phyloP scores from a whole-genome alignment of 2,888 invertebrate genomes.

The Cerceris ruficornis region DNA sequence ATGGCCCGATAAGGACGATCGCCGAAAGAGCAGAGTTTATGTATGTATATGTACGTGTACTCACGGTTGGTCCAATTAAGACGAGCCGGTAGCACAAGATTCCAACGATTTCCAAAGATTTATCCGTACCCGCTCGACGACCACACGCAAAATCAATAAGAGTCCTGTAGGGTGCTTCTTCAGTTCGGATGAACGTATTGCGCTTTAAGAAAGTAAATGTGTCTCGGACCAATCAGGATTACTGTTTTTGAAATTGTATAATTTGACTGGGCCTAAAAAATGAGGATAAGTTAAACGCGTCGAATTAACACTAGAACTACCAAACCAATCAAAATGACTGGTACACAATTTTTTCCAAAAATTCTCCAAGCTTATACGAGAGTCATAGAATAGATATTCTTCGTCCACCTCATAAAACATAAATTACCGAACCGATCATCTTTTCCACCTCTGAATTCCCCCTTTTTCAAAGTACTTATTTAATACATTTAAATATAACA shows the following conservation, averaged over 20 bases:
- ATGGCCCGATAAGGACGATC: constrained; percentile 73
- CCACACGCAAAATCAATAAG: constrained; percentile 57
- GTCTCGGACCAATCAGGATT: background rate
- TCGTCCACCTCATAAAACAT: no score
- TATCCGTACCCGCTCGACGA: constrained; percentile 41
- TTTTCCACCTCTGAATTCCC: no score
- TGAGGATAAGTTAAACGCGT: no score
- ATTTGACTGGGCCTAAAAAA: no score
- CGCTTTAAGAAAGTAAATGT: constrained; percentile 4
- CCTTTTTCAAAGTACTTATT: no score
- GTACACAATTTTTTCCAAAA: no score
- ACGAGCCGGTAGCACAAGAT: constrained; percentile 62
- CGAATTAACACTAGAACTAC: no score
- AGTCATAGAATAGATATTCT: no score
- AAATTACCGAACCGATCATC: no score
- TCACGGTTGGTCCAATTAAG: constrained; percentile 73
- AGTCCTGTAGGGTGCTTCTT: constrained; percentile 11
- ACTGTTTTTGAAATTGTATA: background rate
- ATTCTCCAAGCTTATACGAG: no score
- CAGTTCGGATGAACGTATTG: background rate
- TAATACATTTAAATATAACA: no score
- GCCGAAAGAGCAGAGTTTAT: constrained; percentile 54
- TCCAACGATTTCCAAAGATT: constrained; percentile 59
- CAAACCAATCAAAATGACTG: no score
- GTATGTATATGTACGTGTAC: constrained; percentile 20